Evolutionary conservation across 2,888 invertebrate species (phyloP), one percentile per base, ranked within the genome.

Genomic region (Campopleginae sp.): DNA sequence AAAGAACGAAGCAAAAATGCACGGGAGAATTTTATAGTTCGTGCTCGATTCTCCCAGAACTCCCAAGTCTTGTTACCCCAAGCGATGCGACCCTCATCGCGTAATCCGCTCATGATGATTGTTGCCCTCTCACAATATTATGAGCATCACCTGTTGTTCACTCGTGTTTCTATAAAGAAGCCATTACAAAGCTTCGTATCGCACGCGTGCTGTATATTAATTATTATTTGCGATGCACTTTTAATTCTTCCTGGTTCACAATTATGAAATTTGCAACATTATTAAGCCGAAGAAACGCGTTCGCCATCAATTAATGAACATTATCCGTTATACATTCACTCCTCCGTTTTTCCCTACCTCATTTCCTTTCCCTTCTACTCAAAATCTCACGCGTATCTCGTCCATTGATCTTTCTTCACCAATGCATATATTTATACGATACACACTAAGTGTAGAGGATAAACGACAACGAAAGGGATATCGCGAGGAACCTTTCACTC

Each of bases 401-500:
- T 58, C 31, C 65, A 27, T 58, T 42, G 38, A 66, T 65, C 27
- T 76, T 75, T 76, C 0, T 0, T 38, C 27, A 31, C 44, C n/a
- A 19, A 42, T 31, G 27, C 44, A 31, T 58, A 27, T 31, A 54
- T 14, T 33, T 54, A n/a, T n/a, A 33, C 38, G 10, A 10, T 71
- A 33, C 46, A 66, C 23, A 42, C 27, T 4, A 23, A 38, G 51
- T 42, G 54, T 72, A 54, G 66, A 72, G 66, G 76, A 19, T 51
- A 66, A 81, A 80, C 82, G 86, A 86, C 86, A 86, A 88, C 86
- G 89, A 89, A 89, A 89, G 88, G 89, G 88, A 89, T 84, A 88
- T 87, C 80, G 86, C 84, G 46, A 61, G 71, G 68, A 83, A 89
- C 89, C 89, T 90, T 89, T 89, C 89, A 90, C 89, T 90, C 89